Conservation (phyloP, 2,797 vertebrate species). For the Sebastes itinus region DNA sequence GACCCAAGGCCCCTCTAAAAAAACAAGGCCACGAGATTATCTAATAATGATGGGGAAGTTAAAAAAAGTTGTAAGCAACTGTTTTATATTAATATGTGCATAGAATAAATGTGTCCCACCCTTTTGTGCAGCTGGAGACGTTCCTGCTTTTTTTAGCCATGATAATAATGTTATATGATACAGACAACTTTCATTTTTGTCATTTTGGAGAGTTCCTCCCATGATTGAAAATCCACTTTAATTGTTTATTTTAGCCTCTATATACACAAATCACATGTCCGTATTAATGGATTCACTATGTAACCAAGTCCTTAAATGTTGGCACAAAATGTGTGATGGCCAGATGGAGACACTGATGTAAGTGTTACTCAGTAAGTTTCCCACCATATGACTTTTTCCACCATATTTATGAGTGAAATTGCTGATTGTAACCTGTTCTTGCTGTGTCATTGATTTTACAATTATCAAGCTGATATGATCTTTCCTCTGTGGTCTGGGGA, state of each 20-base stretch:
- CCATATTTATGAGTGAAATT: not conserved
- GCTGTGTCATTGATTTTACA: not conserved
- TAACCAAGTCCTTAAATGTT: not conserved
- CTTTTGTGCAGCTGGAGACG: conserved; percentile 1
- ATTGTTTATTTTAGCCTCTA: not conserved
- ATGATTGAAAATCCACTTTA: not conserved
- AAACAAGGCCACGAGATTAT: not conserved
- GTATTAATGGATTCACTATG: not conserved
- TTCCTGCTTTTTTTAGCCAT: not conserved
- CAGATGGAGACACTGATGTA: not conserved
- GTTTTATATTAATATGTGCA: not conserved
- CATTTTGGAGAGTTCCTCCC: conserved; percentile 4
- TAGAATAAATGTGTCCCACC: not conserved
- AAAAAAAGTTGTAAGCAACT: not conserved
- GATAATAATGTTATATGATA: not conserved
- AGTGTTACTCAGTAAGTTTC: not conserved
- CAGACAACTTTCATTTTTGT: not conserved
- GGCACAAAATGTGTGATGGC: not conserved
- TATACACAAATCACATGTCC: not conserved
- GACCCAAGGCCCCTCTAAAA: too few species aligned
- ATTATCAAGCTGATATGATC: not conserved
- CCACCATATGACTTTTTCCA: not conserved
- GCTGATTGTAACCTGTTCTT: not conserved
- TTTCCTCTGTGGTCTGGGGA: not conserved
- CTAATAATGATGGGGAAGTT: not conserved